Evolutionary conservation across 1,140 invertebrate species (phyloP).

Genomic region (Vanessa atalanta): DNA sequence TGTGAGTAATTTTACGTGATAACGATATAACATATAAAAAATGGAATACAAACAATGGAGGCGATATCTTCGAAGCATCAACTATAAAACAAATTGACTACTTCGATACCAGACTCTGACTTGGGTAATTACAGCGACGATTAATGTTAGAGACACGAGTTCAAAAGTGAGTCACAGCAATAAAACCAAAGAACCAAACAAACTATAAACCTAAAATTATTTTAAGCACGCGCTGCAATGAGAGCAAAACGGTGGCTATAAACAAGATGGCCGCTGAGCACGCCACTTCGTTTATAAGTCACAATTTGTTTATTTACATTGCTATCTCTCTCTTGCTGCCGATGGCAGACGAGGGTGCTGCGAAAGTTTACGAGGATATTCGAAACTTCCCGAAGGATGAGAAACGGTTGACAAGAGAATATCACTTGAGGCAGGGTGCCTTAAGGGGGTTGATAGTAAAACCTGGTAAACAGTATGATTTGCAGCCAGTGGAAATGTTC

Average conservation of each 20-base stretch:
- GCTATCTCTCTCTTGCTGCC: conserved; percentile 70
- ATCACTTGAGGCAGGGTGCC: conserved; percentile 80
- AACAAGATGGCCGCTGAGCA: conserved; percentile 71
- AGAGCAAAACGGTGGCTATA: conserved; percentile 61
- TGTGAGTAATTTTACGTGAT: too few relatives aligned
- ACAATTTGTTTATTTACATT: conserved; percentile 77
- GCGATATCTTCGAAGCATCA: background rate
- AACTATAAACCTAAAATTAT: conserved; percentile 64
- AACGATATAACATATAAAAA: background rate
- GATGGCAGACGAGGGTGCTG: conserved; percentile 58
- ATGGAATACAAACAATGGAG: background rate
- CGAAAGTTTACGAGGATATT: conserved; percentile 64
- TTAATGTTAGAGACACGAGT: conserved; percentile 23
- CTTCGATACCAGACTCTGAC: background rate
- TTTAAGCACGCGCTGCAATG: conserved; percentile 62
- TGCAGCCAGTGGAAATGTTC: conserved; percentile 83
- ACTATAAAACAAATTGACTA: conserved; percentile 9
- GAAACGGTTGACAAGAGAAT: conserved; percentile 75
- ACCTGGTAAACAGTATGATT: conserved; percentile 78
- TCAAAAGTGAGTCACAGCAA: conserved; percentile 58
- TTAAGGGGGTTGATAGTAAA: conserved; percentile 83
- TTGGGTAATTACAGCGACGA: conserved; percentile 18
- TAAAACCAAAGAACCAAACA: conserved; percentile 46
- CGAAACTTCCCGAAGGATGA: conserved; percentile 64
- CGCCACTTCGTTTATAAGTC: conserved; percentile 71